phyloP scores from a whole-genome alignment of 2,113 vertebrate species.

The Nothoprocta pentlandii region DNA sequence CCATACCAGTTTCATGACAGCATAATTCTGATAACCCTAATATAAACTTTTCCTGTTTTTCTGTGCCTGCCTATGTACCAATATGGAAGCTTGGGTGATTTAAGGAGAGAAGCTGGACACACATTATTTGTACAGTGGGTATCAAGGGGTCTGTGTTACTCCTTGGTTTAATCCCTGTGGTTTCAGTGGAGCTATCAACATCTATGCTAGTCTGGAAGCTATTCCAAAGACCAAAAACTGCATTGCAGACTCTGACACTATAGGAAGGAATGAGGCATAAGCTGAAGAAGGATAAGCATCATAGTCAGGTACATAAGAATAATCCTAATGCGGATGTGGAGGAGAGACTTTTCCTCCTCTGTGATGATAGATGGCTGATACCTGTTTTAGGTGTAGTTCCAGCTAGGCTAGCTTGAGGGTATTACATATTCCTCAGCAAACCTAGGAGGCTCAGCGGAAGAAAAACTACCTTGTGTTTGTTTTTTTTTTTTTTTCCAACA shows the following conservation, averaged over 20 bases:
- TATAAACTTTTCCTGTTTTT: background rate
- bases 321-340: background rate
- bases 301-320: background rate
- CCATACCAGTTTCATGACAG: background rate
- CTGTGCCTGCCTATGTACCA: background rate
- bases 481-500: background rate
- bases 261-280: background rate
- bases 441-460: accelerated
- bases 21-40: background rate
- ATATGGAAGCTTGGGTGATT: background rate
- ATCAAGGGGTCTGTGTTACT: background rate
- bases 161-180: background rate
- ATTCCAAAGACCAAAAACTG: background rate
- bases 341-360: background rate
- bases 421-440: background rate
- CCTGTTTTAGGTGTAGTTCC: background rate
- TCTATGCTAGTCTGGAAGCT: background rate
- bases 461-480: background rate
- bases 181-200: background rate
- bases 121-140: background rate
- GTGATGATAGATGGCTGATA: background rate
- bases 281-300: accelerated
- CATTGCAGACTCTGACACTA: accelerated
- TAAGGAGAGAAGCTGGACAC: background rate
- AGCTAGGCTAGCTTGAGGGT: background rate